Evolutionary conservation across 2,797 vertebrate genomes (phyloP), one percentile per base, ranked within the genome.

Genomic region (Cryptoblepharus egeriae): DNA sequence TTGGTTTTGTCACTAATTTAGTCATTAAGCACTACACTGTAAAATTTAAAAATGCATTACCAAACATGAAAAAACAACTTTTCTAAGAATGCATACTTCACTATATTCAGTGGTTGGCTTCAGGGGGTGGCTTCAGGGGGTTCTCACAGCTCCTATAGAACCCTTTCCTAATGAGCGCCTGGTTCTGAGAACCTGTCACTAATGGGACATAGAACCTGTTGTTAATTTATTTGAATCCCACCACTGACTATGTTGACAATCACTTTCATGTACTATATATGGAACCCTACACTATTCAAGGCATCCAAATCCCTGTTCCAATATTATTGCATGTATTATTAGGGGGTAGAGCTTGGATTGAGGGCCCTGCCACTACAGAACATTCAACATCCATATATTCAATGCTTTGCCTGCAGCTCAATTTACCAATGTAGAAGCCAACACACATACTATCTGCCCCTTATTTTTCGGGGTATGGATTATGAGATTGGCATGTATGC

Each of bases 81-180:
- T 88, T 87, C 86, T 91, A 79, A 91, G 77, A 88, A 90, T 89
- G 88, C 91, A 92, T 90, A 89, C 82, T 86, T 32, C 5, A 71
- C 24, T 77, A 55, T 32, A 77, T 80, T n/a, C n/a, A n/a, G n/a
- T n/a, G n/a, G n/a, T n/a, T n/a, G n/a, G n/a, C n/a, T n/a, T n/a
- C n/a, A n/a, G n/a, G n/a, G n/a, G n/a, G n/a, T n/a, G n/a, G n/a
- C n/a, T n/a, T n/a, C n/a, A n/a, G n/a, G n/a, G n/a, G n/a, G n/a
- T n/a, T n/a, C n/a, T n/a, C n/a, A n/a, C n/a, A n/a, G n/a, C n/a
- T n/a, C n/a, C n/a, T n/a, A n/a, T n/a, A n/a, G n/a, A n/a, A n/a
- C n/a, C n/a, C n/a, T n/a, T n/a, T n/a, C n/a, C n/a, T n/a, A n/a
- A n/a, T n/a, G n/a, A n/a, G n/a, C n/a, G n/a, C n/a, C n/a, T n/a